Percentiles rank a stretch among this genome's conserved stretches.
phyloP scores from a whole-genome alignment of 2,888 invertebrate species.

The Colostygia pectinataria region DNA sequence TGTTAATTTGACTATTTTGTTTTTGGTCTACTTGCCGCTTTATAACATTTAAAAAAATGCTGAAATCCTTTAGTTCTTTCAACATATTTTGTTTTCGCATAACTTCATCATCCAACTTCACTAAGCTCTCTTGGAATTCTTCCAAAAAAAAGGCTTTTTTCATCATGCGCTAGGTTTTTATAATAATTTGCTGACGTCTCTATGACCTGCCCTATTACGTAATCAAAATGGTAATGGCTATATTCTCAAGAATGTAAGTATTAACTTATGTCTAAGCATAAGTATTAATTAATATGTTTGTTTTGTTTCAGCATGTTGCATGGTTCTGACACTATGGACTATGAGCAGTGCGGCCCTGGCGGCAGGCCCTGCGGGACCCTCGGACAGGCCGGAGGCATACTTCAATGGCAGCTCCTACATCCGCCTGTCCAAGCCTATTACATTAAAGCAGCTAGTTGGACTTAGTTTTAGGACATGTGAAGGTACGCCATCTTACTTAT shows the following conservation, averaged over 20 bases:
- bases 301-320: slow-evolving; percentile 47
- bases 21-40: no score
- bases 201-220: not conserved
- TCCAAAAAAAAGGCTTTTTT: no score
- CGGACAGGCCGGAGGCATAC: slow-evolving; percentile 89
- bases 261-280: not conserved
- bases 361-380: slow-evolving; percentile 75
- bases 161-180: no score
- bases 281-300: not conserved
- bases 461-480: slow-evolving; percentile 92
- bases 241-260: not conserved
- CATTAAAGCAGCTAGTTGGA: slow-evolving; percentile 90
- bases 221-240: no score
- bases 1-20: no score
- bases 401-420: slow-evolving; percentile 92
- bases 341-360: slow-evolving; percentile 41
- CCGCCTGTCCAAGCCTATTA: slow-evolving; percentile 87
- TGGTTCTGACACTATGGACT: slow-evolving; percentile 43
- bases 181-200: no score
- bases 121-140: no score
- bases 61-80: no score
- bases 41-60: no score
- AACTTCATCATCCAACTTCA: no score
- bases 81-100: no score
- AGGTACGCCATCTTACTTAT: slow-evolving; percentile 70